Percentiles rank a stretch among this genome's conserved stretches.
phyloP scores from a whole-genome alignment of 2,888 invertebrate species.

The Stenichneumon culpator region DNA sequence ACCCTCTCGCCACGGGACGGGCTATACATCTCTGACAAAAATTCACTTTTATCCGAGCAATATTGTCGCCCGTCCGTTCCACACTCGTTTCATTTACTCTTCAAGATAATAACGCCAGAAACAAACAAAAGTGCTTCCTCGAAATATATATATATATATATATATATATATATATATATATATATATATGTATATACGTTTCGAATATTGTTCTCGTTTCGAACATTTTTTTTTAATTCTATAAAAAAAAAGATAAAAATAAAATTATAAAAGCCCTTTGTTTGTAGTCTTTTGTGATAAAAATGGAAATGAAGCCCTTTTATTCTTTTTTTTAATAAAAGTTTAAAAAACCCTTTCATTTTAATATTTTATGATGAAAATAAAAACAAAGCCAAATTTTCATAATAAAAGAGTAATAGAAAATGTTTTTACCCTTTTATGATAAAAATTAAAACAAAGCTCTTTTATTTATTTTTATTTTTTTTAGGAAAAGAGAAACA shows the following conservation, averaged over 20 bases:
- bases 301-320: no score
- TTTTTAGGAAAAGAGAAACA: background rate
- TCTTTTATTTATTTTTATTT: background rate
- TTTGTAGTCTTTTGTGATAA: no score
- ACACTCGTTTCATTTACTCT: background rate
- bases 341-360: background rate
- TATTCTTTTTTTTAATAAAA: background rate
- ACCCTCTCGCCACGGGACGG: background rate
- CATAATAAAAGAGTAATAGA: no score
- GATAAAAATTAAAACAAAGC: no score
- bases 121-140: background rate
- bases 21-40: constrained; percentile 2
- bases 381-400: no score
- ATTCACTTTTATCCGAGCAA: background rate
- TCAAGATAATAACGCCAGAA: background rate
- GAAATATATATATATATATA: background rate
- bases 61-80: background rate
- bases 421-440: no score
- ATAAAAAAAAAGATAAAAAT: no score
- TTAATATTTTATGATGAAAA: no score
- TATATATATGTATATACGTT: background rate
- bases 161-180: background rate
- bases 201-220: no score
- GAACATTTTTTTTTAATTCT: no score
- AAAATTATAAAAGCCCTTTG: no score